phyloP scores from a whole-genome alignment of 2,797 vertebrate species.

The Gallirallus australis region DNA sequence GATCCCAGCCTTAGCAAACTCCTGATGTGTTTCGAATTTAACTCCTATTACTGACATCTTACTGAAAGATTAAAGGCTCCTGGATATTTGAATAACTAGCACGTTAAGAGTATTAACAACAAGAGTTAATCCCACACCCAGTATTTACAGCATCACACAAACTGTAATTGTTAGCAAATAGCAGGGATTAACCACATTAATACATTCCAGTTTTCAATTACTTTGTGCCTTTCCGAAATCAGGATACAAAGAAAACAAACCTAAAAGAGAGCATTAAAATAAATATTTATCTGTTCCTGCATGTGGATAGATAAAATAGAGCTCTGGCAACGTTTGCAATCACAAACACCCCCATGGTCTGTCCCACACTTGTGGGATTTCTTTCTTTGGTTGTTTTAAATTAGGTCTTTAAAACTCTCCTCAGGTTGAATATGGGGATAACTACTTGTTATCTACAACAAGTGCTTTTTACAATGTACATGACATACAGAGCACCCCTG shows the following conservation, averaged over 20 bases:
- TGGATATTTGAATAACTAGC: background rate
- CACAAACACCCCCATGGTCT: background rate
- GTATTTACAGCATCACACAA: background rate
- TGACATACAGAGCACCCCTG: background rate
- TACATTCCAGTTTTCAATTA: background rate
- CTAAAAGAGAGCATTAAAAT: background rate
- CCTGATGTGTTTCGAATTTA: background rate
- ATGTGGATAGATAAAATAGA: background rate
- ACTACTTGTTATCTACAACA: background rate
- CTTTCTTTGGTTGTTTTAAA: background rate
- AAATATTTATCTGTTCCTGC: background rate
- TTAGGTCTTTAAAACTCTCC: background rate
- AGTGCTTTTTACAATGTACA: rapidly evolving
- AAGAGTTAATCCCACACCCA: constrained; percentile 22
- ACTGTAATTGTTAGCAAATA: background rate
- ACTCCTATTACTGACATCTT: background rate
- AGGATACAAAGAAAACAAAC: background rate
- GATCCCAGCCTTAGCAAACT: background rate
- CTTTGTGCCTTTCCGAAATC: background rate
- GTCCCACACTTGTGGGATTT: background rate
- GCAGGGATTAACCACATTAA: constrained; percentile 10
- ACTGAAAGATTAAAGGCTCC: constrained; percentile 25
- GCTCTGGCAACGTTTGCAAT: background rate
- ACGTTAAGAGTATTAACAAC: constrained; percentile 6
- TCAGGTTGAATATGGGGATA: background rate